These are phyloP conservation scores for Pomacea canaliculata DNA, from an alignment of 2,888 invertebrate species.

Conservation along the genomic window DNA sequence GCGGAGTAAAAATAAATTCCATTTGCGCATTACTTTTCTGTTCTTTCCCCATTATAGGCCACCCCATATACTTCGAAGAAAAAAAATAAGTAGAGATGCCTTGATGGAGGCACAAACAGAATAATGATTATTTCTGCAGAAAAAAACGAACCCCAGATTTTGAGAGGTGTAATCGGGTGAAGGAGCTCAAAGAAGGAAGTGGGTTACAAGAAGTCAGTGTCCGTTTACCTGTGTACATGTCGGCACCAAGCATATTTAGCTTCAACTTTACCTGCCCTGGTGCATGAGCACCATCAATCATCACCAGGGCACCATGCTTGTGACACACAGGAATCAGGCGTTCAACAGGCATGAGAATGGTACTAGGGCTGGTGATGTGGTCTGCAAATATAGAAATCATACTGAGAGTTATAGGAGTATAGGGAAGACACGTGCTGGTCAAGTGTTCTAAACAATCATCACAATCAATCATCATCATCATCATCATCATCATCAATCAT, in stretches of 20 bases:
- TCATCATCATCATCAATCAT: too few relatives aligned
- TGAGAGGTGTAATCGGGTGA: too few relatives aligned
- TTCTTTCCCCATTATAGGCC: too few relatives aligned
- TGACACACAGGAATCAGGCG: constrained; percentile 53
- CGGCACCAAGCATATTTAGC: constrained; percentile 54
- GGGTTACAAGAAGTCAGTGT: background rate
- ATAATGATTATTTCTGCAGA: too few relatives aligned
- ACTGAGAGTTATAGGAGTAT: background rate
- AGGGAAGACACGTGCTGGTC: too few relatives aligned
- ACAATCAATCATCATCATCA: too few relatives aligned
- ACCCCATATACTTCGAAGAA: background rate
- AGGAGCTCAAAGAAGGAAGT: too few relatives aligned
- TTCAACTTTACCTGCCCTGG: constrained; percentile 60
- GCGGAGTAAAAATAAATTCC: too few relatives aligned
- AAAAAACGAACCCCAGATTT: too few relatives aligned
- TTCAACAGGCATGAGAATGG: constrained; percentile 58
- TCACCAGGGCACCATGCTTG: constrained; percentile 47
- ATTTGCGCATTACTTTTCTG: too few relatives aligned
- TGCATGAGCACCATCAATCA: constrained; percentile 66
- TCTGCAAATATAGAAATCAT: constrained; percentile 41
- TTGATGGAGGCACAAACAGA: background rate
- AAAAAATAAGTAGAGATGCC: background rate
- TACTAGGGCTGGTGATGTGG: constrained; percentile 60
- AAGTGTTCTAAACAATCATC: too few relatives aligned
- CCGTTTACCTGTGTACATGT: constrained; percentile 58